Evolutionary conservation across 2,113 vertebrate genomes (phyloP).

Genomic region (Pseudolaguvia tuberculata): DNA sequence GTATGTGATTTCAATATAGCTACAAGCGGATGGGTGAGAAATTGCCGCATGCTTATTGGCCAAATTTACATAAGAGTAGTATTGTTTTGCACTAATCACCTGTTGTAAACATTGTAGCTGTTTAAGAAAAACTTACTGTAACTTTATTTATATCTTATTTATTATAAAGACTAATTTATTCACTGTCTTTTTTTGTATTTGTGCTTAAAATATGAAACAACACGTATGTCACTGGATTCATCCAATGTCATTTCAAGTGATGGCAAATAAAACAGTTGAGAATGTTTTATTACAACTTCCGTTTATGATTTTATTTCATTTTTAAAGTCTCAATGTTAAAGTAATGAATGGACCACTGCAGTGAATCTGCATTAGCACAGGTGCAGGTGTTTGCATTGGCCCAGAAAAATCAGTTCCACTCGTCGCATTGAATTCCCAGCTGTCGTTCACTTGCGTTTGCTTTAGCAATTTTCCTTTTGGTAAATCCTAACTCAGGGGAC

Average conservation of each 20-base stretch:
- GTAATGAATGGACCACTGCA: neutral
- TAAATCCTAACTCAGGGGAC: conserved; percentile 35
- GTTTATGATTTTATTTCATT: conserved; percentile 13
- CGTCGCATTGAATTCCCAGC: conserved; percentile 44
- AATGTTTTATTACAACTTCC: conserved; percentile 14
- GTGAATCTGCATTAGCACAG: conserved; percentile 24
- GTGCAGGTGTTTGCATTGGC: conserved; percentile 30
- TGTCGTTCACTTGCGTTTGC: conserved; percentile 26
- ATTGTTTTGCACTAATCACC: conserved; percentile 28
- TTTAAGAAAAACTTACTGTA: neutral
- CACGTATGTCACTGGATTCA: neutral
- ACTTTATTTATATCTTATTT: conserved; percentile 20
- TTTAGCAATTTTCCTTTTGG: conserved; percentile 50
- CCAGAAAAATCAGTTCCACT: conserved; percentile 14
- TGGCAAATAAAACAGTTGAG: neutral
- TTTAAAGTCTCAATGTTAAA: conserved; percentile 12
- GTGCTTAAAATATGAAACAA: neutral
- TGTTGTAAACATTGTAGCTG: neutral
- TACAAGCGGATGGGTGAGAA: conserved; percentile 12
- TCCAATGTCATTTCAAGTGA: neutral
- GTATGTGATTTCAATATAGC: conserved; percentile 42
- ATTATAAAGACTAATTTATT: conserved; percentile 23
- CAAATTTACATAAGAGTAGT: conserved; percentile 29
- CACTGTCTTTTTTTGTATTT: neutral
- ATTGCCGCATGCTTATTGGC: neutral